phyloP scores from a whole-genome alignment of 1,140 invertebrate genomes.

The Pachyrhynchus sulphureomaculatus region DNA sequence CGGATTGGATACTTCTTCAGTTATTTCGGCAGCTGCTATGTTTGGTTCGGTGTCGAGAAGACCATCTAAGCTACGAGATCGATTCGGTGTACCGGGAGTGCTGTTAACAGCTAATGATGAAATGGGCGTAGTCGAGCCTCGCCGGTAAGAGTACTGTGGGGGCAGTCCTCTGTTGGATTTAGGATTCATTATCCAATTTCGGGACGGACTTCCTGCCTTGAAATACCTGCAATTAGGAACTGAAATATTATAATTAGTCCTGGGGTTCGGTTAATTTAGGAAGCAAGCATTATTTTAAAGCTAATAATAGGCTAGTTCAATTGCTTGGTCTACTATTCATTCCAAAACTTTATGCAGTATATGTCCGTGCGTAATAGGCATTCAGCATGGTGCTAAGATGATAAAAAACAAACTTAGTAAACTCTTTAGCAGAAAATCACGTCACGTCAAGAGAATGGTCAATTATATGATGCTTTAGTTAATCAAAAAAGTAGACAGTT shows the following conservation, averaged over 20 bases:
- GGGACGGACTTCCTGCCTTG: slow-evolving; percentile 65
- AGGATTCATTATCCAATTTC: slow-evolving; percentile 56
- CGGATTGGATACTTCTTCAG: slow-evolving; percentile 42
- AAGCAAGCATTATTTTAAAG: slow-evolving; percentile 27
- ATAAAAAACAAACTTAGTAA: background rate
- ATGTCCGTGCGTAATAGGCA: background rate
- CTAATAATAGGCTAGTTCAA: background rate
- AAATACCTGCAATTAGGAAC: slow-evolving; percentile 56
- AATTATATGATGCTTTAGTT: too few relatives aligned
- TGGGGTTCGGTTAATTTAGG: slow-evolving; percentile 33
- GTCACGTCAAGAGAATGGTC: too few relatives aligned
- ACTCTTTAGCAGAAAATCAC: background rate
- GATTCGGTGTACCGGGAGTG: slow-evolving; percentile 50
- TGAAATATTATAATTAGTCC: slow-evolving; percentile 37
- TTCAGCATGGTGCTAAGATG: background rate
- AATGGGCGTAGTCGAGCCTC: slow-evolving; percentile 46
- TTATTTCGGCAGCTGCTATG: slow-evolving; percentile 26
- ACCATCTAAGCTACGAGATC: slow-evolving; percentile 70
- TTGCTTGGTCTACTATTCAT: background rate
- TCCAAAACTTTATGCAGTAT: background rate
- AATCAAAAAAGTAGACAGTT: too few relatives aligned
- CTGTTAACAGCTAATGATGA: slow-evolving; percentile 35
- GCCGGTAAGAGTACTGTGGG: slow-evolving; percentile 43
- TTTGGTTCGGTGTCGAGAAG: slow-evolving; percentile 52
- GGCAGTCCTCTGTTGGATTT: slow-evolving; percentile 46